Percentiles rank a stretch among this genome's conserved stretches.
phyloP scores from a whole-genome alignment of 1,140 invertebrate genomes.

The Helicoverpa zea region DNA sequence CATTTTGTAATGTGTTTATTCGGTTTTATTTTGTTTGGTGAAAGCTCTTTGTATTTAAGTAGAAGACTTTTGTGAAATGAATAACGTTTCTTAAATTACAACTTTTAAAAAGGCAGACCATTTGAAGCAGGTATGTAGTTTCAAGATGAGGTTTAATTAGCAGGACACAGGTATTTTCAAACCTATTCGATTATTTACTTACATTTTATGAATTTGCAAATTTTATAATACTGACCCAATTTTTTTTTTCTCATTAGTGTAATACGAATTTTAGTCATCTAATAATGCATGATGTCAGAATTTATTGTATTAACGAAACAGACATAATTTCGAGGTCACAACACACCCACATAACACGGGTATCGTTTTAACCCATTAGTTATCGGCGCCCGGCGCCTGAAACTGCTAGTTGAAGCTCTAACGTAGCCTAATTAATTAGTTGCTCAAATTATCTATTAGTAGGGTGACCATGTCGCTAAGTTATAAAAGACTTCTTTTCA shows the following conservation, averaged over 20 bases:
- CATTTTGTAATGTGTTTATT: too few relatives aligned
- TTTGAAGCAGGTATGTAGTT: too few relatives aligned
- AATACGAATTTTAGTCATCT: neutral
- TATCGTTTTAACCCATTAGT: slow-evolving; percentile 6
- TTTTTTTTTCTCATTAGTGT: too few relatives aligned
- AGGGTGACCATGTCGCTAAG: neutral
- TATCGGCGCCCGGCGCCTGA: neutral
- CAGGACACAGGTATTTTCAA: too few relatives aligned
- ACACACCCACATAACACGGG: neutral
- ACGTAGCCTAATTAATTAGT: slow-evolving; percentile 3
- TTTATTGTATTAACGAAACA: neutral
- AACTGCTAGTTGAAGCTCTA: neutral
- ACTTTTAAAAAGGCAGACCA: too few relatives aligned
- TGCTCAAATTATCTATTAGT: neutral
- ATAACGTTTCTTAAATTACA: too few relatives aligned
- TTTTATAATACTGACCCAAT: too few relatives aligned
- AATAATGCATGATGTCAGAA: neutral
- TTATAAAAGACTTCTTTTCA: slow-evolving; percentile 4
- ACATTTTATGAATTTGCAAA: too few relatives aligned
- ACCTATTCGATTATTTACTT: too few relatives aligned
- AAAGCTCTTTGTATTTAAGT: neutral
- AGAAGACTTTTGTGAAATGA: too few relatives aligned
- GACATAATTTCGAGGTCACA: neutral
- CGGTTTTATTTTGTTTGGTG: neutral
- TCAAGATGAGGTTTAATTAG: too few relatives aligned